Percentiles rank a stretch among this genome's conserved stretches.
phyloP scores from a whole-genome alignment of 2,888 invertebrate species.

The Drosophila nr. medialis region DNA sequence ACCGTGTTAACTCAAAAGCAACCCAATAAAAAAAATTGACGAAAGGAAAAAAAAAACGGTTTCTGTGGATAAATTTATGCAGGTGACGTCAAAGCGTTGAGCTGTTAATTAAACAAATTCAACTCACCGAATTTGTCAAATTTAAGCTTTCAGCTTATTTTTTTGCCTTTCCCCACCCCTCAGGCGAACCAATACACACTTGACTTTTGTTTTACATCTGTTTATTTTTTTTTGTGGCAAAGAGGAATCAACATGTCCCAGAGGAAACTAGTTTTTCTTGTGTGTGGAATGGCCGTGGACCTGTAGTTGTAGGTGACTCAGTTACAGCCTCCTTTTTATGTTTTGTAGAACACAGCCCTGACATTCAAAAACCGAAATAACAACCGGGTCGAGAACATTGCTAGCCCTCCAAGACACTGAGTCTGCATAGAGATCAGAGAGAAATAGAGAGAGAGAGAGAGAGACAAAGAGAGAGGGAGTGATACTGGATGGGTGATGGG shows the following conservation, averaged over 20 bases:
- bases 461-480: neutral
- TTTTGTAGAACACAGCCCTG: conserved; percentile 73
- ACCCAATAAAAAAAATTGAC: conserved; percentile 15
- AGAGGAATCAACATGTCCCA: conserved; percentile 15
- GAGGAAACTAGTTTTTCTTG: conserved; percentile 40
- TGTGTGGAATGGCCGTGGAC: conserved; percentile 26
- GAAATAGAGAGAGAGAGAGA: neutral
- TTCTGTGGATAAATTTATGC: conserved; percentile 63
- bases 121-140: conserved; percentile 58
- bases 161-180: conserved; percentile 3
- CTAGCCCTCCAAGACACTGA: conserved; percentile 39
- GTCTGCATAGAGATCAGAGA: conserved; percentile 33
- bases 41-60: conserved; percentile 26
- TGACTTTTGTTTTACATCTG: conserved; percentile 13
- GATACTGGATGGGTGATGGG: neutral
- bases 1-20: conserved; percentile 65
- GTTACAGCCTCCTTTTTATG: conserved; percentile 33
- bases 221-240: conserved; percentile 1
- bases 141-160: conserved; percentile 34
- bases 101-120: conserved; percentile 69
- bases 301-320: conserved; percentile 64
- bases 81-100: conserved; percentile 67
- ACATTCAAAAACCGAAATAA: conserved; percentile 57
- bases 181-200: conserved; percentile 23
- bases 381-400: conserved; percentile 6